Evolutionary conservation across 2,888 invertebrate species (phyloP).

Genomic region (Deroplatys truncata): DNA sequence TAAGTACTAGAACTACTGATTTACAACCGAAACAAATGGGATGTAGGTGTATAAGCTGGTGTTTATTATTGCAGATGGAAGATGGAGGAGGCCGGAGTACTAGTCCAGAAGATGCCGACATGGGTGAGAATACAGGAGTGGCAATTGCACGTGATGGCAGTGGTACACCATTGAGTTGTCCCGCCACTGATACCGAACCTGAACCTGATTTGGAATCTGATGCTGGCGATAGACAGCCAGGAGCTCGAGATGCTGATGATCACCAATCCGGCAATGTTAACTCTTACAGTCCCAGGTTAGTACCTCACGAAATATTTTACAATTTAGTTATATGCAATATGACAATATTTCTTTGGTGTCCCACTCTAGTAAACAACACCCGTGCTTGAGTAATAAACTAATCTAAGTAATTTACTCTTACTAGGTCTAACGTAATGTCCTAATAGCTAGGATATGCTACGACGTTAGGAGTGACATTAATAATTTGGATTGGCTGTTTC

Average conservation of each 20-base stretch:
- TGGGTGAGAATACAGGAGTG: constrained; percentile 23
- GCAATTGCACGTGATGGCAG: constrained; percentile 27
- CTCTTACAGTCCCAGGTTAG: constrained; percentile 23
- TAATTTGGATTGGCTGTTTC: no score
- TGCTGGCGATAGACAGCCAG: constrained; percentile 13
- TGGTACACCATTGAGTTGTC: constrained; percentile 34
- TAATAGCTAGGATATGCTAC: no score
- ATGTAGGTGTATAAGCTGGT: no score
- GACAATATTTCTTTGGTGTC: no score
- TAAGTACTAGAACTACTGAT: no score
- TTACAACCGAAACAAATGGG: no score
- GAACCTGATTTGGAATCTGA: constrained; percentile 27
- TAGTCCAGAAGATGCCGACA: constrained; percentile 31
- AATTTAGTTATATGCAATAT: no score
- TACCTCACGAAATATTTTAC: background rate
- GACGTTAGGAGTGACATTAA: no score
- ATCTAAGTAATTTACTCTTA: no score
- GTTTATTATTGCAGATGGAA: background rate
- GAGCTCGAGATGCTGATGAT: background rate
- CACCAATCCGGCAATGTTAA: background rate
- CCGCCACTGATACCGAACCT: constrained; percentile 31
- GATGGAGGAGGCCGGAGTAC: constrained; percentile 9
- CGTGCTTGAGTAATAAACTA: no score
- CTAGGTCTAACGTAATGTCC: no score
- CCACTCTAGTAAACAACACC: no score